Evolutionary conservation across 2,113 vertebrate genomes (phyloP), one percentile per base, ranked within the genome.

Genomic region (Heterotis niloticus): DNA sequence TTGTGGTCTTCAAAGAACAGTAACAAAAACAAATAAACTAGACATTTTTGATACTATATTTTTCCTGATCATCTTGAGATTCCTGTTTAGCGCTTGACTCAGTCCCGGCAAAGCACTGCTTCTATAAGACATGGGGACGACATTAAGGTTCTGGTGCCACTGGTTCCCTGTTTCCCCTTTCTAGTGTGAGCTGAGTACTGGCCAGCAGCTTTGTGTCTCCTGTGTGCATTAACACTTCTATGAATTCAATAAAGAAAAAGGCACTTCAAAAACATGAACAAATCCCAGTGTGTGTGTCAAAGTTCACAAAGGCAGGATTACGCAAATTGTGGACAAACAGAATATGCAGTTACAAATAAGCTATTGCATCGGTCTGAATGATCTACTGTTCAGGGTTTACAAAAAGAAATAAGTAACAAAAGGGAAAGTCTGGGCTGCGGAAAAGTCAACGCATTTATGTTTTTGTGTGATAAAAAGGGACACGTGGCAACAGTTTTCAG

Each of bases 221-320:
- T 54, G 68, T 78, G 78, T 84, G 81, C 84, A 57, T 80, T n/a
- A 80, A 81, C 85, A 86, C 85, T 83, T 86, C 87, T 28, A 68
- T 79, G 79, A 79, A 82, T 76, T 87, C 77, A 84, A 81, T 88
- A 91, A 90, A 84, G 82, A 74, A 91, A 91, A 91, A 91, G 90
- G 90, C 90, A 91, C 90, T 91, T 91, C 77, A 88, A 90, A 90
- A 90, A 84, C 81, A 74, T 51, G 82, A 87, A 89, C 83, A 85
- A 88, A 89, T 86, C 88, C 86, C 86, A 87, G 88, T 86, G 86
- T 82, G 85, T 79, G 79, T 81, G 78, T 83, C 83, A 84, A 84
- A 81, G 80, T 56, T 86, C 80, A 84, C 85, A 86, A 86, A 85
- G 56, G 85, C 86, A 82, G 86, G 86, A 90, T 87, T 89, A 84